phyloP scores from a whole-genome alignment of 2,113 vertebrate genomes.

The Brienomyrus brachyistius region DNA sequence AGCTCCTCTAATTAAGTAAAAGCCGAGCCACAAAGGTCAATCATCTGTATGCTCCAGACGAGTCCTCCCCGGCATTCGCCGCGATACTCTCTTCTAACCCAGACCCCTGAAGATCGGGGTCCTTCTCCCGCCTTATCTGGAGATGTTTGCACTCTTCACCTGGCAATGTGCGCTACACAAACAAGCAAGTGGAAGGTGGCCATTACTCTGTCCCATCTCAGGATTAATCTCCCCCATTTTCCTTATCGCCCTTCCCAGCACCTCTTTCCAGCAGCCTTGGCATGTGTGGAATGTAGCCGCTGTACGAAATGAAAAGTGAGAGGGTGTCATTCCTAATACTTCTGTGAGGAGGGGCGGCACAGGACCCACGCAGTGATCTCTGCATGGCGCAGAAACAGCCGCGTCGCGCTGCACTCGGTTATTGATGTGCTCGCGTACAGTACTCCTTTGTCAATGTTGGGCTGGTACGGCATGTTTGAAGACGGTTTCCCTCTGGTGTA shows the following conservation, averaged over 20 bases:
- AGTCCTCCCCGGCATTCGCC: slow-evolving; percentile 34
- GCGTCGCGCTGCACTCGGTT: not conserved
- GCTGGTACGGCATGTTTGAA: not conserved
- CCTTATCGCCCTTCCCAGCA: slow-evolving; percentile 23
- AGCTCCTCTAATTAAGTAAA: slow-evolving; percentile 8
- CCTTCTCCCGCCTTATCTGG: slow-evolving; percentile 32
- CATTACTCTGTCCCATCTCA: slow-evolving; percentile 30
- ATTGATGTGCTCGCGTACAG: not conserved
- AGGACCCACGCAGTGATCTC: too few species aligned
- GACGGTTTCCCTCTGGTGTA: not conserved
- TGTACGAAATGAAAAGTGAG: not conserved
- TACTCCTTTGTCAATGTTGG: slow-evolving; percentile 3
- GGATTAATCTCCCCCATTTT: slow-evolving; percentile 21
- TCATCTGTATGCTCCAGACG: slow-evolving; percentile 33
- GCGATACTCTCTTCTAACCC: slow-evolving; percentile 36
- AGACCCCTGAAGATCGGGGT: slow-evolving; percentile 41
- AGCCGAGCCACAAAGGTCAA: slow-evolving; percentile 11
- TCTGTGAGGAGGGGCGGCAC: not conserved
- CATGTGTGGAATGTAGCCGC: not conserved
- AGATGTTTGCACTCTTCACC: slow-evolving; percentile 33
- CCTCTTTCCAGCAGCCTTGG: not conserved
- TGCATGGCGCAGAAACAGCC: not conserved
- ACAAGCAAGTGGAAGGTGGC: slow-evolving; percentile 48
- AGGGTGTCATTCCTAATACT: slow-evolving; percentile 1
- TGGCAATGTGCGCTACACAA: slow-evolving; percentile 39